Base-by-base conservation (phyloP, 2,888 invertebrate species). In the Drosophila tanythrix region DNA sequence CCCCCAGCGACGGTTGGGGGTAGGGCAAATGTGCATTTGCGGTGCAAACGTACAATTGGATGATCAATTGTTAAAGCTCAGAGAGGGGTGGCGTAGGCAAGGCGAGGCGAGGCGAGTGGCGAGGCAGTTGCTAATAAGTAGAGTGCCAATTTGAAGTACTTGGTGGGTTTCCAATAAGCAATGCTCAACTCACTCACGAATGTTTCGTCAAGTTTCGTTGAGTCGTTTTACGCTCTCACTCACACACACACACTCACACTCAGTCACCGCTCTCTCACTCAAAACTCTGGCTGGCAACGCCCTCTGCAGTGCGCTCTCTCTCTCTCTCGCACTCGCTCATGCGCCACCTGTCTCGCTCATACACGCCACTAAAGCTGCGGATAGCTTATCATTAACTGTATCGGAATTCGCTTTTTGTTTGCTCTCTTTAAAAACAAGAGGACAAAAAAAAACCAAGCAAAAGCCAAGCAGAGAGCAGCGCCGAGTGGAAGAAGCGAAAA, bases 21-120 rank as follows among this genome's bases (percentile, higher is more conserved):
- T 65, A 70, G 71, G 76, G 76, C 84, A 79, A 79, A 53, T 57
- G 57, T 57, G 29, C 76, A 79, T 65, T 58, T 72, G 63, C 65
- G 71, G 89, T 83, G 91, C 91, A 91, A 91, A 91, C 88, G 91
- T 86, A 85, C 91, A 92, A 92, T 92, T 91, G 92, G 92, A 92
- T 91, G 91, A 92, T 91, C 90, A 56, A 56, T 56, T 38, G 38
- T 15, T 40, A 88, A 86, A 36, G 36, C 21, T 13, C 8, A 33
- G 51, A 13, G 33, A 27, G 10, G n/a, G 35, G 21, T 10, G 29
- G 31, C 15, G n/a, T 35, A 5, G 15, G n/a, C 4, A 13, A 13
- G 15, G 15, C 33, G 56, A 27, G 53, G n/a, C 4, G 15, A 13
- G 15, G 15, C 33, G 56, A 27, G 53, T 21, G 46, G 6, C 13